Base-by-base conservation (phyloP, 2,888 invertebrate species). In the Amblyjoppa fuscipennis region DNA sequence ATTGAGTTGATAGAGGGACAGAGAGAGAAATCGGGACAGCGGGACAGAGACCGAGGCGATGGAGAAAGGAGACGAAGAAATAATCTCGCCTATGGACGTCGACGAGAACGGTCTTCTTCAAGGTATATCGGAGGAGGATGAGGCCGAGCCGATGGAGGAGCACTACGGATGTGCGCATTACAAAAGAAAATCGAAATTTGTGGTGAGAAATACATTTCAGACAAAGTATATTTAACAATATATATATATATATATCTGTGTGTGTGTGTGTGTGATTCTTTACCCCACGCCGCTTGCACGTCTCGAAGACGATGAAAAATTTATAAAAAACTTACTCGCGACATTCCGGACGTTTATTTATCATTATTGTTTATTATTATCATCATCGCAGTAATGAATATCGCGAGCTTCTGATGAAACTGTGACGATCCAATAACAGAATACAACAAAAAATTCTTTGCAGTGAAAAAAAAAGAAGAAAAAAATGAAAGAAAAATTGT, bases 171-270 rank as follows among this genome's bases (percentile, higher is more conserved):
- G 98, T 94, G 96, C 96, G 89, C 98, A 98, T 95, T 98, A 98
- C 93, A 97, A 97, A 93, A 95, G 98, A 91, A 96, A 97, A 93
- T 97, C 97, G 71, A 97, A 97, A 95, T 97, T 98, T 94, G 97
- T 98, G 95, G 98, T 98, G 95, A 96, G 97, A 95, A 20, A 45
- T 64, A 45, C 20, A 9, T 9, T 69, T 9, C 20, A 53, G 11
- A 41, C 41, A 2, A 41, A 41, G 9, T 41, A 11, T 41, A 41
- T 38, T 28, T n/a, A 34, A 71, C 53, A 66, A 76, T 13, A 49
- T 13, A 61, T 20, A 56, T 20, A 20, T n/a, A 25, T 20, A 16
- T 45, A 13, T 16, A 45, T 45, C 20, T 20, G 20, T 20, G 20
- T 20, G 20, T 20, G 20, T 20, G 20, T 20, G 20, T 20, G 20